Evolutionary conservation across 2,797 vertebrate species (phyloP).

Genomic region (Coreius guichenoti): DNA sequence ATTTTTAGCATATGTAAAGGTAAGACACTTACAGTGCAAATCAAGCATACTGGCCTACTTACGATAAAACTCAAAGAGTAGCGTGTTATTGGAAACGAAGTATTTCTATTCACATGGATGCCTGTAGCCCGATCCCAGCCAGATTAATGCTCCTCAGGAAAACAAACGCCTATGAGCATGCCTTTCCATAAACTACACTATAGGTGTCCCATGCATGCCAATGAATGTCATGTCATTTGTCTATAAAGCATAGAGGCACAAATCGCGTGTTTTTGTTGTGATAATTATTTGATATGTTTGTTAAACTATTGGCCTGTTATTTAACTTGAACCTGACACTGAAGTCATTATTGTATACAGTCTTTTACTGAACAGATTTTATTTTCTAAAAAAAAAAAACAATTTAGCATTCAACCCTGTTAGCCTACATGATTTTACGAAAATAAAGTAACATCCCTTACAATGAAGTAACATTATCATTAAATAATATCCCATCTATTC

Average conservation of each 20-base stretch:
- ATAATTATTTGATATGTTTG: background rate
- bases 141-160: background rate
- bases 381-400: background rate
- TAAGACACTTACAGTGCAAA: background rate
- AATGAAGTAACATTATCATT: background rate
- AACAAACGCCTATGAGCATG: background rate
- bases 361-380: background rate
- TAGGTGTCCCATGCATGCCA: background rate
- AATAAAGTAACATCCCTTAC: background rate
- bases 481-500: background rate
- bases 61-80: background rate
- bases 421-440: background rate
- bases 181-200: background rate
- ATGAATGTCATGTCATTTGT: background rate
- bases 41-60: too few relatives aligned
- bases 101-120: background rate
- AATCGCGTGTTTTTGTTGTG: background rate
- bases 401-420: background rate
- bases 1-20: background rate
- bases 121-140: too few relatives aligned
- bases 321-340: background rate
- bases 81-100: background rate
- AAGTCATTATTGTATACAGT: background rate
- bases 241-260: background rate
- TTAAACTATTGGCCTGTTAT: background rate